Conservation (phyloP, 2,797 vertebrate genomes). For the Triplophysa bombifrons region DNA sequence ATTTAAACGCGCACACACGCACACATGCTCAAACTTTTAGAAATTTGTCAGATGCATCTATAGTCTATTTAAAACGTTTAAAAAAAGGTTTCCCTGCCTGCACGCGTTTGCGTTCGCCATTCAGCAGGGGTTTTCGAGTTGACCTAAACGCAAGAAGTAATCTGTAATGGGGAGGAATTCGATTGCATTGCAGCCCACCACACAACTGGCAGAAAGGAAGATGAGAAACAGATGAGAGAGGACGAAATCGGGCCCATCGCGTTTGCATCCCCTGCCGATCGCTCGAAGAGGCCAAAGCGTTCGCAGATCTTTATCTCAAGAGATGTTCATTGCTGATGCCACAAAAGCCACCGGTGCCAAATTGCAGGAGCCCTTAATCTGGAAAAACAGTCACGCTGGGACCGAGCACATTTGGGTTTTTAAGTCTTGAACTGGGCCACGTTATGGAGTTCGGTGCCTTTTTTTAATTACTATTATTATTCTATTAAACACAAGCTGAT, state of each 20-base stretch:
- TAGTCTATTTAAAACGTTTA: constrained; percentile 55
- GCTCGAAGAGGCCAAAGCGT: constrained; percentile 57
- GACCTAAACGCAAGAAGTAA: constrained; percentile 67
- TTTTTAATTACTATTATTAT: constrained; percentile 66
- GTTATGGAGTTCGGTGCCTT: constrained; percentile 57
- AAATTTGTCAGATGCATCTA: constrained; percentile 82
- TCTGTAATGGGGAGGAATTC: constrained; percentile 64
- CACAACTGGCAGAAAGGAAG: constrained; percentile 47
- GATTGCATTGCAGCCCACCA: constrained; percentile 28
- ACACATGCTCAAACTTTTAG: constrained; percentile 68
- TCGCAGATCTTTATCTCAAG: constrained; percentile 60
- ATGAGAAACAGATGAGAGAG: constrained; percentile 70
- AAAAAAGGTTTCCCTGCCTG: constrained; percentile 54
- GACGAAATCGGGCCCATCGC: constrained; percentile 55
- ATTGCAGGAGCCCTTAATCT: constrained; percentile 53
- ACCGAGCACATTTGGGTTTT: constrained; percentile 55
- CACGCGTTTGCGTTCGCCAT: constrained; percentile 24
- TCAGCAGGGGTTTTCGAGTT: constrained; percentile 34
- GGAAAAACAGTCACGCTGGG: constrained; percentile 52
- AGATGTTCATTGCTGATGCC: constrained; percentile 56
- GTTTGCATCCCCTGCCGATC: constrained; percentile 56
- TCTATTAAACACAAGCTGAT: constrained; percentile 64
- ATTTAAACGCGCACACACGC: constrained; percentile 70
- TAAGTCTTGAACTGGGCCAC: constrained; percentile 54
- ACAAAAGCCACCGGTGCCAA: constrained; percentile 47